Evolutionary conservation across 2,113 vertebrate species (phyloP).

Genomic region (Callipepla californica): DNA sequence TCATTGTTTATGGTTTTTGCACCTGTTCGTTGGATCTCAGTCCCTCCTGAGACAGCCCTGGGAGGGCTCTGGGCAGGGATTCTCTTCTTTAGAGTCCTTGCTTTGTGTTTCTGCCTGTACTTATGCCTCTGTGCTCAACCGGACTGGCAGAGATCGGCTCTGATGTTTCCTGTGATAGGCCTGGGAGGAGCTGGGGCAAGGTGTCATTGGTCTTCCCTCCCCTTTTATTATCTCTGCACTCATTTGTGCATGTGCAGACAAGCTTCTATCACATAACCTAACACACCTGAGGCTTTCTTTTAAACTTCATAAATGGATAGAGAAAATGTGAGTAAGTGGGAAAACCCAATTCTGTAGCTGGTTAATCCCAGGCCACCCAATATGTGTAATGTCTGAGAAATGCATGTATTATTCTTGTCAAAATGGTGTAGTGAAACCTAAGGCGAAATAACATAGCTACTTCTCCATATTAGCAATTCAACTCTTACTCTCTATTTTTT

Average conservation of each 20-base stretch:
- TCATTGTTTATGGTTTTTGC: neutral
- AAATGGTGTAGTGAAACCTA: neutral
- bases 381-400: neutral
- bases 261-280: neutral
- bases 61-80: neutral
- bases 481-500: neutral
- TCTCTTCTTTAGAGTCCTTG: neutral
- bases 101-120: neutral
- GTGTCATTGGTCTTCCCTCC: neutral
- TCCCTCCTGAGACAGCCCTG: neutral
- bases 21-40: neutral
- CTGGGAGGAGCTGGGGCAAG: neutral
- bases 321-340: neutral
- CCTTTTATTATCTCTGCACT: neutral
- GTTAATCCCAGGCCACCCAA: neutral
- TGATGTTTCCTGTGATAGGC: neutral
- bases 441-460: neutral
- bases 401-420: neutral
- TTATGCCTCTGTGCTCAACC: neutral
- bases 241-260: neutral
- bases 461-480: neutral
- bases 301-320: neutral
- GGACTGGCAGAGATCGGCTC: neutral
- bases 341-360: neutral
- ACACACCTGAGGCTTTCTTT: neutral